phyloP scores from a whole-genome alignment of 2,888 invertebrate genomes.

The Luffia ferchaultella region DNA sequence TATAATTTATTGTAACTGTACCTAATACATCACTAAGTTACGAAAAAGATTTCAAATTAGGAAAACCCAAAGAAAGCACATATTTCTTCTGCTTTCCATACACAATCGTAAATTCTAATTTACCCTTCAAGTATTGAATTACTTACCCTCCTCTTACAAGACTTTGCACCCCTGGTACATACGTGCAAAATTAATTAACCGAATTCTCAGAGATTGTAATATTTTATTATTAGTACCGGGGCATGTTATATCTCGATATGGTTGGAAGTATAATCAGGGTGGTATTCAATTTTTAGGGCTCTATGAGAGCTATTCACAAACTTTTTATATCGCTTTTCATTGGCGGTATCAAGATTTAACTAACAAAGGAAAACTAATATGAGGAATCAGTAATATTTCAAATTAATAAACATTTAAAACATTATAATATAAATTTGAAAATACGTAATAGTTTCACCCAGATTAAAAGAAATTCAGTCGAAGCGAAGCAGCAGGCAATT shows the following conservation, averaged over 20 bases:
- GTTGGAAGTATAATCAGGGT: background rate
- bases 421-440: background rate
- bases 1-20: background rate
- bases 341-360: no score
- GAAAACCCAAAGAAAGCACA: background rate
- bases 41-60: background rate
- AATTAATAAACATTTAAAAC: no score
- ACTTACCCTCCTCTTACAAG: conserved; percentile 45
- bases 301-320: background rate
- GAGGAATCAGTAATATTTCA: no score
- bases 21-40: background rate
- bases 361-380: no score
- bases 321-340: background rate
- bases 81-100: conserved; percentile 12
- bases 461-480: no score
- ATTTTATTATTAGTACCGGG: conserved; percentile 61
- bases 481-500: no score
- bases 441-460: no score
- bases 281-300: background rate
- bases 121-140: conserved; percentile 57
- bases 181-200: conserved; percentile 62
- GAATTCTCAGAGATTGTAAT: conserved; percentile 58
- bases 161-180: conserved; percentile 51
- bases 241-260: conserved; percentile 21
- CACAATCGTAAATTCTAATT: conserved; percentile 67